Percentiles rank a stretch among this genome's conserved stretches.
Conservation (phyloP, 2,888 invertebrate genomes). For the Diarsia mendica region DNA sequence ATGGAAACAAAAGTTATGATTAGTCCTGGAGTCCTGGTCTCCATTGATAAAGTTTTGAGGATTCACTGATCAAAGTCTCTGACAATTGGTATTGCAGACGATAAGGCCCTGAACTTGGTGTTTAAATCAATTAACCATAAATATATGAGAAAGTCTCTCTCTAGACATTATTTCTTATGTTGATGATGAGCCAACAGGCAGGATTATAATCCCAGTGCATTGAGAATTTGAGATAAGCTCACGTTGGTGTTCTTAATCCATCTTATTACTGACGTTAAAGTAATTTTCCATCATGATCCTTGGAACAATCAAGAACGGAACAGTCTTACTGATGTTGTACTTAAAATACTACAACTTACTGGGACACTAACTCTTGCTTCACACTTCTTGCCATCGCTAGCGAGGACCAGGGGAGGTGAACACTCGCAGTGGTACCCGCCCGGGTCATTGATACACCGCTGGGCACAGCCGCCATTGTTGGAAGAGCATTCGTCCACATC, state of each 20-base stretch:
- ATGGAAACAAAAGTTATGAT: background rate
- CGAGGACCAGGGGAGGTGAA: slow-evolving; percentile 87
- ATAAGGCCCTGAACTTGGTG: background rate
- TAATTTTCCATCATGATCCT: background rate
- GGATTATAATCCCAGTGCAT: background rate
- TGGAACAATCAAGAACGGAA: background rate
- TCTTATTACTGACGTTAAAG: background rate
- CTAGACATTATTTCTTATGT: no score
- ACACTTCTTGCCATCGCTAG: slow-evolving; percentile 91
- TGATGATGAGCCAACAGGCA: background rate
- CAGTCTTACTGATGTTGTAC: background rate
- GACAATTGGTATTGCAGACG: background rate
- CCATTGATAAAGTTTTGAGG: background rate
- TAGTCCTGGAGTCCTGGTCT: background rate
- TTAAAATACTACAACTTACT: slow-evolving; percentile 67
- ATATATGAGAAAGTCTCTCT: no score
- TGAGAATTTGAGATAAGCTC: no score
- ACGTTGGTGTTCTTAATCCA: background rate
- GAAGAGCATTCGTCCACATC: slow-evolving; percentile 90
- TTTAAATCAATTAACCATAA: no score
- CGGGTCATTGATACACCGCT: slow-evolving; percentile 91
- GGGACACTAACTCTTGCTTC: slow-evolving; percentile 77
- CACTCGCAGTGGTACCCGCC: slow-evolving; percentile 92
- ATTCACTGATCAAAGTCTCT: background rate
- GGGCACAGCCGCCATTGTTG: slow-evolving; percentile 91